These are phyloP conservation scores for Cephus nigrinus DNA, from an alignment of 2,888 invertebrate species.

Conservation along the genomic window DNA sequence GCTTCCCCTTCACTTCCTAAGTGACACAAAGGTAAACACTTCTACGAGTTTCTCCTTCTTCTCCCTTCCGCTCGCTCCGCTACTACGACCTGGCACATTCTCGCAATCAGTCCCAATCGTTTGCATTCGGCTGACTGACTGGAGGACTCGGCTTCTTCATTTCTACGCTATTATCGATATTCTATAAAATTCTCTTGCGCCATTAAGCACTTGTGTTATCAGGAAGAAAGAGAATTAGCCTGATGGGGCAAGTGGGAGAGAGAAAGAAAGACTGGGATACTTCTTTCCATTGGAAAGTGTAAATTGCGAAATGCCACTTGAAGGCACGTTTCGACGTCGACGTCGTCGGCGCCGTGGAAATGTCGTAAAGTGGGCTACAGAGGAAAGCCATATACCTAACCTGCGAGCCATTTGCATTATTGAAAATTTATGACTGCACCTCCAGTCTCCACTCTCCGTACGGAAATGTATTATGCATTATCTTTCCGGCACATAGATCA, in stretches of 20 bases:
- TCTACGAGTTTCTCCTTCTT: constrained; percentile 9
- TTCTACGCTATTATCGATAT: too few species aligned
- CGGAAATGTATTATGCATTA: constrained; percentile 63
- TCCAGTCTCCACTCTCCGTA: constrained; percentile 24
- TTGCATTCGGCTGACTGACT: too few species aligned
- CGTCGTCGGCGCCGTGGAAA: constrained; percentile 28
- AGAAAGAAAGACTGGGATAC: too few species aligned
- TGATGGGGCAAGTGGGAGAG: too few species aligned
- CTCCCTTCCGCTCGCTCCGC: background rate
- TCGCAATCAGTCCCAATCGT: background rate
- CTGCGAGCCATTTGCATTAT: constrained; percentile 58
- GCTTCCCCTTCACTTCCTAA: too few species aligned
- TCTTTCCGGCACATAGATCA: constrained; percentile 64
- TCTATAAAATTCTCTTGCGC: too few species aligned
- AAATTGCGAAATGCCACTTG: constrained; percentile 9
- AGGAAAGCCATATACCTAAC: constrained; percentile 42
- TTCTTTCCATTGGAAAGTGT: too few species aligned
- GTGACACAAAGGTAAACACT: constrained; percentile 23
- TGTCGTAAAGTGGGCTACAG: constrained; percentile 52
- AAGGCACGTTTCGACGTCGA: constrained; percentile 1
- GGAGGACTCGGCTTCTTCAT: too few species aligned
- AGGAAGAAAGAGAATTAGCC: too few species aligned
- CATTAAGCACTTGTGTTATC: too few species aligned
- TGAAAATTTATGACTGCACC: constrained; percentile 62
- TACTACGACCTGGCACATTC: background rate